Evolutionary conservation across 2,797 vertebrate species (phyloP).

Genomic region (Epinephelus malabaricus): DNA sequence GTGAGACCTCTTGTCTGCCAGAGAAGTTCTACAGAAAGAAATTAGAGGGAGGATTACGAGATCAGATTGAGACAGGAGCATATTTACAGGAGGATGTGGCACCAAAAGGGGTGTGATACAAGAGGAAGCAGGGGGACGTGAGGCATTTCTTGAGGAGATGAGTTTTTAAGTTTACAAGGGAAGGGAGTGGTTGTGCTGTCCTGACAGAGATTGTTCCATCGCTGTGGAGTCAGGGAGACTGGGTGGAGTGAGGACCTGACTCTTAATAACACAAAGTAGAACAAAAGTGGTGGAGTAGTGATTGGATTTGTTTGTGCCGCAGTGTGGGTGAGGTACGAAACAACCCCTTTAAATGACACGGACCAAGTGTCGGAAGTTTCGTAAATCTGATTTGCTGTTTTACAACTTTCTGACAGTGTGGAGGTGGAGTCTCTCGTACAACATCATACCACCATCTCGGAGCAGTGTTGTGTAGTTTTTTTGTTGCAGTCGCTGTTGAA

Average conservation of each 20-base stretch:
- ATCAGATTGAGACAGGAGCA: constrained; percentile 44
- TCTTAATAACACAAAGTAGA: constrained; percentile 58
- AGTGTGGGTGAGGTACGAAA: constrained; percentile 19
- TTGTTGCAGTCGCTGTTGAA: constrained; percentile 39
- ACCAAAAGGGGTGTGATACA: constrained; percentile 39
- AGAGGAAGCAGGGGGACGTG: constrained; percentile 42
- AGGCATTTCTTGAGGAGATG: constrained; percentile 61
- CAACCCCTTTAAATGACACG: constrained; percentile 7
- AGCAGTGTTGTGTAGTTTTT: constrained; percentile 26
- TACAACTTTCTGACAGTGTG: constrained; percentile 12
- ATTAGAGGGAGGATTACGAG: constrained; percentile 31
- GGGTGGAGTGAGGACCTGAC: constrained; percentile 48
- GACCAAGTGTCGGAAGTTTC: constrained; percentile 26
- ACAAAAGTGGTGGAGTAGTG: constrained; percentile 12
- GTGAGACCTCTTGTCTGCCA: constrained; percentile 36
- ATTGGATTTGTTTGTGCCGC: constrained; percentile 47
- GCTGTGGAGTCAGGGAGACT: constrained; percentile 43
- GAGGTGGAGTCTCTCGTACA: constrained; percentile 32
- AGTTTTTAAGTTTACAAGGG: constrained; percentile 54
- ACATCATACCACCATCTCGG: constrained; percentile 13
- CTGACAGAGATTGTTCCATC: constrained; percentile 41
- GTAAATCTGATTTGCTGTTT: constrained; percentile 15
- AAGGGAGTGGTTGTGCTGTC: constrained; percentile 40
- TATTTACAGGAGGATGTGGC: constrained; percentile 52
- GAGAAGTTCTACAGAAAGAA: constrained; percentile 56